A percentile compares a stretch with the other conserved stretches of the same genome.
phyloP scores from a whole-genome alignment of 2,888 invertebrate species.

The Eledona agricola region DNA sequence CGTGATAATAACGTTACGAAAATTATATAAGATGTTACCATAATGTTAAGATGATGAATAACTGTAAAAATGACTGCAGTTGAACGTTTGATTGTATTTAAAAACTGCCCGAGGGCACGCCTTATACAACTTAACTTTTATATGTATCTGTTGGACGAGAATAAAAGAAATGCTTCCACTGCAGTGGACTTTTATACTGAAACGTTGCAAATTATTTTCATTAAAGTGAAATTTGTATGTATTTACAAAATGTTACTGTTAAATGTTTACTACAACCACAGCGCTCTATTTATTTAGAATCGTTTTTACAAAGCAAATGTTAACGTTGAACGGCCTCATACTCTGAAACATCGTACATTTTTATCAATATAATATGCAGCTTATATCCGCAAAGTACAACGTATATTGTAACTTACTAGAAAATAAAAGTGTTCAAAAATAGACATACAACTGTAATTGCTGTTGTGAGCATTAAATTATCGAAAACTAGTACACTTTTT shows the following conservation, averaged over 20 bases:
- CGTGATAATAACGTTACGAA: slow-evolving; percentile 47
- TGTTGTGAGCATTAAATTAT: slow-evolving; percentile 62
- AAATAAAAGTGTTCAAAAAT: slow-evolving; percentile 40
- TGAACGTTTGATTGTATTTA: slow-evolving; percentile 45
- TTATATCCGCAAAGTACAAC: slow-evolving; percentile 44
- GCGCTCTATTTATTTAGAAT: slow-evolving; percentile 46
- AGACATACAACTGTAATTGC: slow-evolving; percentile 56
- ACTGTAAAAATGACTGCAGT: slow-evolving; percentile 47
- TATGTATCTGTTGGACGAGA: slow-evolving; percentile 54
- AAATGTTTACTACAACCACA: slow-evolving; percentile 47
- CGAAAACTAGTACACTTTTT: slow-evolving; percentile 38
- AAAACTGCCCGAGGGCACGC: slow-evolving; percentile 58
- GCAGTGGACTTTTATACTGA: slow-evolving; percentile 45
- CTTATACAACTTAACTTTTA: slow-evolving; percentile 58
- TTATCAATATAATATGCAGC: slow-evolving; percentile 44
- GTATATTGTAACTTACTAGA: slow-evolving; percentile 39
- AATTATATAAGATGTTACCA: slow-evolving; percentile 47
- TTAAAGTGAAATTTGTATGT: slow-evolving; percentile 50
- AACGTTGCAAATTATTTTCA: slow-evolving; percentile 46
- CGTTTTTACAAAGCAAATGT: slow-evolving; percentile 46
- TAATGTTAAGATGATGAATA: slow-evolving; percentile 44
- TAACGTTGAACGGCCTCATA: slow-evolving; percentile 46
- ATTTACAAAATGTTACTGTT: slow-evolving; percentile 56
- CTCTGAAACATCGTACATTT: slow-evolving; percentile 38
- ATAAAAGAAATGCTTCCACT: slow-evolving; percentile 44